Evolutionary conservation across 2,113 vertebrate genomes (phyloP).

Genomic region (Pipra filicauda): DNA sequence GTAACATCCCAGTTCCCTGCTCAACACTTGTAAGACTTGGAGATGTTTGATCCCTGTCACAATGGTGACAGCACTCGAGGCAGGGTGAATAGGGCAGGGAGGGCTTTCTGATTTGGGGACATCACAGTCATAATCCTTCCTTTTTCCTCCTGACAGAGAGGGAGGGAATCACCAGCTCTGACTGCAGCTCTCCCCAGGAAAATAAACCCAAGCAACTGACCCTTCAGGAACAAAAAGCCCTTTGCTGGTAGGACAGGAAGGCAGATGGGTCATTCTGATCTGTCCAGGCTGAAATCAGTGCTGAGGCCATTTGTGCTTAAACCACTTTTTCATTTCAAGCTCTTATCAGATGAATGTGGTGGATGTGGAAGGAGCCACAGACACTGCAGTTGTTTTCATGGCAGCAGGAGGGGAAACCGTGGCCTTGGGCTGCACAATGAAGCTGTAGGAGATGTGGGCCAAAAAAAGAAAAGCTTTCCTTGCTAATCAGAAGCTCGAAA

Average conservation of each 20-base stretch:
- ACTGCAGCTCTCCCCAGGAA: background rate
- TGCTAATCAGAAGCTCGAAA: background rate
- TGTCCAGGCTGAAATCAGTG: background rate
- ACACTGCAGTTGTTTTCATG: background rate
- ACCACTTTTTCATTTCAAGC: background rate
- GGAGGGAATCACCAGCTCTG: background rate
- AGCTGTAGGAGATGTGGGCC: background rate
- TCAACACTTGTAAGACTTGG: background rate
- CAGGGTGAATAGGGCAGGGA: background rate
- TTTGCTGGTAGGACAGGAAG: background rate
- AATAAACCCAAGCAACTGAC: background rate
- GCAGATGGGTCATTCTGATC: fast-evolving
- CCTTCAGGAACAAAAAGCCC: fast-evolving
- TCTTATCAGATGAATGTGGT: background rate
- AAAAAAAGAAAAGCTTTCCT: background rate
- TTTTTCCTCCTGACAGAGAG: background rate
- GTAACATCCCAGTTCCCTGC: background rate
- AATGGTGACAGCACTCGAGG: background rate
- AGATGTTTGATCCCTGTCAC: background rate
- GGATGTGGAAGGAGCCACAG: background rate
- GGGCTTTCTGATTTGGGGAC: background rate
- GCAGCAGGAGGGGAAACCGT: background rate
- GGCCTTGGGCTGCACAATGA: background rate
- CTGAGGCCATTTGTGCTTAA: background rate
- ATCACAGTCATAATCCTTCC: background rate